phyloP scores from a whole-genome alignment of 2,797 vertebrate genomes.

The Pyrrhura leucotis region DNA sequence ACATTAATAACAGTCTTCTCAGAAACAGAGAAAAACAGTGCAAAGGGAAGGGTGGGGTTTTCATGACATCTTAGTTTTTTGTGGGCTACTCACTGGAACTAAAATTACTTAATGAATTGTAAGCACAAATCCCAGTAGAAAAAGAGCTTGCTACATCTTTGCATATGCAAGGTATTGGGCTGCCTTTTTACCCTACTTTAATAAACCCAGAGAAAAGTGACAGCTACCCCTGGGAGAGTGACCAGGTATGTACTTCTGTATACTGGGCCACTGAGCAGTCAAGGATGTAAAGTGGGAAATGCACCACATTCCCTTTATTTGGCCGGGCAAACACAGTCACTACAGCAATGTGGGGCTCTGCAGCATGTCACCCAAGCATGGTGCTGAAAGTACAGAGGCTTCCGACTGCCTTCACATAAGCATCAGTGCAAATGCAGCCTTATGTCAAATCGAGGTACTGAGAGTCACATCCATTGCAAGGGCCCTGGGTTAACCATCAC shows the following conservation, averaged over 20 bases:
- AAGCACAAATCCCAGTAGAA: neutral
- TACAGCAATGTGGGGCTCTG: neutral
- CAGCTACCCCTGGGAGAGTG: neutral
- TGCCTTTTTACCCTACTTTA: neutral
- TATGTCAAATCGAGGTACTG: too few relatives aligned
- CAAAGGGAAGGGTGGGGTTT: neutral
- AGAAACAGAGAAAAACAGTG: neutral
- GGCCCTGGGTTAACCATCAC: neutral
- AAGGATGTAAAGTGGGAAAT: neutral
- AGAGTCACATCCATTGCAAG: neutral
- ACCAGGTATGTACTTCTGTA: fast-evolving
- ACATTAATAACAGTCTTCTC: neutral
- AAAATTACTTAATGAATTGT: neutral
- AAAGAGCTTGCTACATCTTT: fast-evolving
- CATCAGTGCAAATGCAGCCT: neutral
- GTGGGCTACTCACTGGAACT: neutral
- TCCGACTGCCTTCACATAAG: neutral
- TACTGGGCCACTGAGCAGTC: neutral
- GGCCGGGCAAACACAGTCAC: fast-evolving
- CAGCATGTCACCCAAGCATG: fast-evolving
- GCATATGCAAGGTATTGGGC: neutral
- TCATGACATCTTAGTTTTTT: neutral
- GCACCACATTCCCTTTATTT: fast-evolving
- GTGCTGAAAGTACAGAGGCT: fast-evolving
- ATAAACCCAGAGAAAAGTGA: neutral